Base-by-base conservation (phyloP, 2,113 vertebrate species). In the Corythoichthys intestinalis region DNA sequence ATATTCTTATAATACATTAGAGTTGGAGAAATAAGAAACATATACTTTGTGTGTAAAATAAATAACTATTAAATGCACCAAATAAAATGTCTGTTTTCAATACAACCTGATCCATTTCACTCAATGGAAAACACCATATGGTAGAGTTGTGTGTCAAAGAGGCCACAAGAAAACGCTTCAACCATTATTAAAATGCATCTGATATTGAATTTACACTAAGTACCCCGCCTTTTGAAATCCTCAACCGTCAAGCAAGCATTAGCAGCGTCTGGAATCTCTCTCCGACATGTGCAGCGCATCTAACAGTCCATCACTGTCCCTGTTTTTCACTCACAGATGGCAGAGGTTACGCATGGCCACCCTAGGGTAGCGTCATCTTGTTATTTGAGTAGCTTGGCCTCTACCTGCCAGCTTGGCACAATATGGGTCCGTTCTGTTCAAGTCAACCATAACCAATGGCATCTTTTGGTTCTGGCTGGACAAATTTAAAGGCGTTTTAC, bases 301-400 rank as follows among this genome's bases (percentile, higher is more conserved):
- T 37, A 67, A 71, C 66, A 73, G 75, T 70, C 79, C 73, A 81
- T 80, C 84, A 77, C 77, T 73, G 56, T 38, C 81, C 35, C 59
- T 0, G 14, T 17, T 65, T 50, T 6, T 60, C 74, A 49, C 6
- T 68, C 84, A 71, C 92, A 94, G 91, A 92, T 94, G 92, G 91
- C 66, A 49, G 0, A 0, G 1, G 91, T 91, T 93, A 86, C 83
- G 85, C 92, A 88, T 91, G 91, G 76, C 77, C 87, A 85, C 80
- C 0, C 2, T 64, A 73, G 81, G 70, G 79, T 76, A 78, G 72
- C 78, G 0, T 4, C 65, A 73, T 64, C 61, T 67, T 75, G 80
- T 77, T 79, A 90, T 81, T 63, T 0, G 87, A 93, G 86, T 52
- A 73, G 38, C 6, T 10, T 1, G 65, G 73, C 70, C 77, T 60